Conservation (phyloP, 2,888 invertebrate genomes). For the Agrotis clavis region DNA sequence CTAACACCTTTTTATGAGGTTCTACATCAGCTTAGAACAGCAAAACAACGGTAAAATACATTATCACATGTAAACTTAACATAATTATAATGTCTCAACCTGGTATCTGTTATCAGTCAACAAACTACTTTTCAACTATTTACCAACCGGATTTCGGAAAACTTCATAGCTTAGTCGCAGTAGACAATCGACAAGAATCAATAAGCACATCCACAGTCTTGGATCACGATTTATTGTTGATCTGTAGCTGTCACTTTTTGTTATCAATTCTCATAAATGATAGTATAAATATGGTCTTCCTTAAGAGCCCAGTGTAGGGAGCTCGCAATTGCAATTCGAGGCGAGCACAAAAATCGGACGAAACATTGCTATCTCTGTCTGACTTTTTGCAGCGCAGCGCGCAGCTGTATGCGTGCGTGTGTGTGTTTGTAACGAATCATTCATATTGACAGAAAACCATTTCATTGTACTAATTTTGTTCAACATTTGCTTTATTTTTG, state of each 20-base stretch:
- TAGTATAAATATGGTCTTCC: slow-evolving; percentile 29
- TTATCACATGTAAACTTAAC: not conserved
- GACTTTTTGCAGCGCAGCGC: too few relatives aligned
- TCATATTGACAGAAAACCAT: too few relatives aligned
- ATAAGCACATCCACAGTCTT: not conserved
- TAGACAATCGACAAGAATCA: slow-evolving; percentile 1
- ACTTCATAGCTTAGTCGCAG: not conserved
- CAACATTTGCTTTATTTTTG: too few relatives aligned
- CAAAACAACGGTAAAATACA: not conserved
- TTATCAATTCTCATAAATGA: slow-evolving; percentile 22
- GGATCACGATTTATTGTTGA: slow-evolving; percentile 33
- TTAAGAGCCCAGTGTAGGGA: too few relatives aligned
- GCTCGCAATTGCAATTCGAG: too few relatives aligned
- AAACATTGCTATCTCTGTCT: too few relatives aligned
- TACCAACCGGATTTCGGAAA: slow-evolving; percentile 9
- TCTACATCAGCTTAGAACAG: not conserved
- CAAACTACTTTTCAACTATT: not conserved
- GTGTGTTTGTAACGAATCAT: too few relatives aligned
- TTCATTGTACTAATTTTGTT: too few relatives aligned
- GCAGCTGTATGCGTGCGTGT: too few relatives aligned
- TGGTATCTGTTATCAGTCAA: not conserved
- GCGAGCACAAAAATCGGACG: too few relatives aligned
- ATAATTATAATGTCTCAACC: not conserved
- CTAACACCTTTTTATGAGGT: too few relatives aligned
- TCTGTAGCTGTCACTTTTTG: slow-evolving; percentile 27